These are phyloP conservation scores for Drosophila borealis DNA, from an alignment of 2,888 invertebrate genomes.

Conservation along the genomic window DNA sequence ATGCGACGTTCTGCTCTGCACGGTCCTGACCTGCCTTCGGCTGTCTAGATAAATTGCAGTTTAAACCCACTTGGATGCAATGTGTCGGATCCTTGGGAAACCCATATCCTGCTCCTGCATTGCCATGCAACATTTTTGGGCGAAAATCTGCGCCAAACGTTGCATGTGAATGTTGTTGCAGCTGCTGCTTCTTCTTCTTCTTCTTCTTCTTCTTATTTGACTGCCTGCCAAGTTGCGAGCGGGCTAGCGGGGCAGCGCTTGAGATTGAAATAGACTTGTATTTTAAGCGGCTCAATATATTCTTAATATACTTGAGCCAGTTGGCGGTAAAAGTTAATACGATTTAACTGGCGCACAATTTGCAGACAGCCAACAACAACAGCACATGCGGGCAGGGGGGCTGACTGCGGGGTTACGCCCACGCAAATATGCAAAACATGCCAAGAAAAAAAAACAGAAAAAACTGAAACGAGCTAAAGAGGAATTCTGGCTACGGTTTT, in stretches of 20 bases:
- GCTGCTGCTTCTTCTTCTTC: not conserved
- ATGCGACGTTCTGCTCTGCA: conserved; percentile 46
- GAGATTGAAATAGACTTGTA: conserved; percentile 73
- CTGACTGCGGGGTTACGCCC: conserved; percentile 10
- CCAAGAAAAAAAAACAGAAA: conserved; percentile 24
- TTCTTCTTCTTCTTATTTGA: conserved; percentile 40
- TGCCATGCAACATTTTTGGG: conserved; percentile 59
- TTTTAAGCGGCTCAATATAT: conserved; percentile 77
- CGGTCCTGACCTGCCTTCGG: conserved; percentile 4
- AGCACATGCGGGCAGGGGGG: not conserved
- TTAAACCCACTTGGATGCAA: conserved; percentile 75
- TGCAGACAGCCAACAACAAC: conserved; percentile 46
- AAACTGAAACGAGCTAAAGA: conserved; percentile 19
- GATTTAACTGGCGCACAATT: conserved; percentile 75
- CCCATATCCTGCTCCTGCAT: conserved; percentile 37
- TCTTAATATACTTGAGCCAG: conserved; percentile 75
- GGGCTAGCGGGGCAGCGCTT: not conserved
- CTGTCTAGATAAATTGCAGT: conserved; percentile 74
- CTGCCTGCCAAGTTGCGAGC: conserved; percentile 55
- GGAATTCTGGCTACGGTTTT: conserved; percentile 27
- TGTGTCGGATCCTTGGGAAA: conserved; percentile 58
- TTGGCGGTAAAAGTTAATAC: conserved; percentile 78
- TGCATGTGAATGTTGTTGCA: conserved; percentile 55
- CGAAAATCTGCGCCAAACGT: conserved; percentile 50
- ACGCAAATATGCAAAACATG: conserved; percentile 72